Evolutionary conservation across 2,113 vertebrate genomes (phyloP).

Genomic region (Phalacrocorax pelagicus): DNA sequence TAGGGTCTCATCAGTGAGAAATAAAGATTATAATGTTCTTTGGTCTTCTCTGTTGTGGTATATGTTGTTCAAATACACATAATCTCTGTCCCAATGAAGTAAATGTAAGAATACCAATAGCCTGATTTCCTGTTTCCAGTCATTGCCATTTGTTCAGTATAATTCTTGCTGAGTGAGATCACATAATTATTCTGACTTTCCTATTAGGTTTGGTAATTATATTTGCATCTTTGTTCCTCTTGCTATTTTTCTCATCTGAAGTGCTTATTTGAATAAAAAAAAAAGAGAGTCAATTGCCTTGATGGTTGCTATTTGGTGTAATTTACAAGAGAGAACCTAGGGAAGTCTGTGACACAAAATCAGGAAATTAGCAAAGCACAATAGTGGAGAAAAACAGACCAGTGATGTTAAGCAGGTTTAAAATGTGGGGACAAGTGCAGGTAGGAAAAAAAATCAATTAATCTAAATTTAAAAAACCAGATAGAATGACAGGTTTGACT

Average conservation of each 20-base stretch:
- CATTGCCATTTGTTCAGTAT: not conserved
- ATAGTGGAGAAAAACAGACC: not conserved
- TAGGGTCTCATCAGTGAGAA: not conserved
- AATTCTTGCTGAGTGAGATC: not conserved
- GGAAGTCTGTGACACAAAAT: not conserved
- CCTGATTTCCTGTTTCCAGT: not conserved
- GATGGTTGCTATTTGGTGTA: not conserved
- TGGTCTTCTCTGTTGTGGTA: not conserved
- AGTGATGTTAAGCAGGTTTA: not conserved
- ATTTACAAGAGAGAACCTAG: not conserved
- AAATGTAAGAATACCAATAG: not conserved
- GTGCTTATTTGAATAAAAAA: not conserved
- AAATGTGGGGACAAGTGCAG: not conserved
- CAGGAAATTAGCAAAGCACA: not conserved
- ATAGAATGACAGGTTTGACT: not conserved
- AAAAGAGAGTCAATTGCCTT: not conserved
- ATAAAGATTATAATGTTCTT: not conserved
- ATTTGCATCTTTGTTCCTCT: not conserved
- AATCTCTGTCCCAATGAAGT: not conserved
- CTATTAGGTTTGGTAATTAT: not conserved
- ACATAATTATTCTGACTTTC: not conserved
- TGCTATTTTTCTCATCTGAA: not conserved
- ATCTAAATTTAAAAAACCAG: not conserved
- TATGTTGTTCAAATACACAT: not conserved
- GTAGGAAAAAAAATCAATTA: not conserved